Conservation (phyloP, 1,140 invertebrate genomes). For the Zaprionus camerounensis region DNA sequence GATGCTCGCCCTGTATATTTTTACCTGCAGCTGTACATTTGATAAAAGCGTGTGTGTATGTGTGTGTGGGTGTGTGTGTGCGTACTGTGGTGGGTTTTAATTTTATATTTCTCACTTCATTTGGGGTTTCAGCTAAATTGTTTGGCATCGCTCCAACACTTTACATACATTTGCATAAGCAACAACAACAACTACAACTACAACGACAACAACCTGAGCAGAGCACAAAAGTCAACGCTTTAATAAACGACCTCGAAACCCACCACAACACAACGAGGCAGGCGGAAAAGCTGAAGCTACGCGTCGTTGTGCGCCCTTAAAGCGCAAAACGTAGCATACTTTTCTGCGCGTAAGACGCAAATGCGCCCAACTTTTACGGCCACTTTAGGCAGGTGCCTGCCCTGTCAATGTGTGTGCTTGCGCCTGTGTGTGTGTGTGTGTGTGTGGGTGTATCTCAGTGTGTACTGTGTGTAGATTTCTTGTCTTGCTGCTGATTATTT, state of each 20-base stretch:
- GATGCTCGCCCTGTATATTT: conserved; percentile 22
- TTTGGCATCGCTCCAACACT: conserved; percentile 60
- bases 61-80: background rate
- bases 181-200: conserved; percentile 7
- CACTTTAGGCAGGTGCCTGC: conserved; percentile 41
- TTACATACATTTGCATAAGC: conserved; percentile 76
- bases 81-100: conserved; percentile 44
- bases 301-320: conserved; percentile 23
- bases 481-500: conserved; percentile 75
- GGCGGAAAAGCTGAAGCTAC: conserved; percentile 16
- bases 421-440: conserved; percentile 6
- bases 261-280: conserved; percentile 4
- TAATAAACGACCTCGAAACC: conserved; percentile 33
- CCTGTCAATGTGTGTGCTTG: conserved; percentile 2
- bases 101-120: conserved; percentile 79
- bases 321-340: conserved; percentile 43
- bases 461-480: conserved; percentile 47
- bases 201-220: background rate
- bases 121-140: conserved; percentile 54
- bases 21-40: conserved; percentile 5
- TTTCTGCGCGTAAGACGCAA: conserved; percentile 40
- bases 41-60: background rate
- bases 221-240: conserved; percentile 24
- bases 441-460: conserved; percentile 1
- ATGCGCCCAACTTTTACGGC: conserved; percentile 39